Base-by-base conservation (phyloP, 2,797 vertebrate species). In the Sebastiscus tertius region DNA sequence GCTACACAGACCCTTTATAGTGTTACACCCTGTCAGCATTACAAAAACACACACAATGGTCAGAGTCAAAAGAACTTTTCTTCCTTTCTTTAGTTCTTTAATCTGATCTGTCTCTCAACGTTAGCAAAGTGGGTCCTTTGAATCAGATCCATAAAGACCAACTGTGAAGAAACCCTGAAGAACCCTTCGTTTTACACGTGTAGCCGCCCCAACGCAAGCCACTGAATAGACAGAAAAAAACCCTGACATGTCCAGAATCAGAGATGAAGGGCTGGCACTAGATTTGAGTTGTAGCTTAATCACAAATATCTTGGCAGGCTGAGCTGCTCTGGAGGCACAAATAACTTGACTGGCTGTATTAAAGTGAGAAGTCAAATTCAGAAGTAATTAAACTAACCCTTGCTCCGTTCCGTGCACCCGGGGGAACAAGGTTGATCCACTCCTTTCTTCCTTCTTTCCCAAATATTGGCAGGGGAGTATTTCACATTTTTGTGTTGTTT, bases 311-410 rank as follows among this genome's bases (percentile, higher is more conserved):
- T 76, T 60, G 26, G 39, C 59, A 70, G 72, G 66, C 67, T 16
- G 55, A 80, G 67, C 56, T 54, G 22, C 69, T 80, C 67, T 78
- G 79, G 79, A 85, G 74, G 81, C 80, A 80, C 34, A 79, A 72
- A 83, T 49, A 73, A 73, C 52, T 26, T 10, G 18, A 72, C 27
- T 66, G 71, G 31, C 46, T 33, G 16, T 13, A 8, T 46, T 36
- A 12, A 61, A 64, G 20, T 2, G 22, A 65, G 62, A 52, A 20
- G 49, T 52, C 49, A n/a, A 52, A 52, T 52, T 52, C 49, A 52
- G 0, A 55, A 55, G 52, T 55, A 46, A 39, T 42, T 42, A 42
- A 22, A 34, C 11, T 12, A 34, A 33, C 9, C 60, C 31, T 62
- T n/a, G 18, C 18, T n/a, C 29, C 31, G n/a, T 20, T 31, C 58